phyloP scores from a whole-genome alignment of 1,140 invertebrate genomes.

The Hydropsyche tenuis region DNA sequence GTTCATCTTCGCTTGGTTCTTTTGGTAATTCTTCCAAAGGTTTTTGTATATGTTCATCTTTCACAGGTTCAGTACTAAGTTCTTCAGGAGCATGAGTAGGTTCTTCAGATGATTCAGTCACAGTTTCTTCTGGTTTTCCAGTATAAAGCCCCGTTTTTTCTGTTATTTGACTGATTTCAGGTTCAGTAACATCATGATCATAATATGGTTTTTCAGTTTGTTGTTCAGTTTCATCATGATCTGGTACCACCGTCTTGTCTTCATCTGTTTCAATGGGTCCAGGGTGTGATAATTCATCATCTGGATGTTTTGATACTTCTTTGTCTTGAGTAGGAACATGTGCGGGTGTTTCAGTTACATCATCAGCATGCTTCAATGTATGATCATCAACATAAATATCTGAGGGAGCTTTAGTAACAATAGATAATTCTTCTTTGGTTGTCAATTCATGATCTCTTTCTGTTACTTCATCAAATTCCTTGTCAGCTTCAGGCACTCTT shows the following conservation, averaged over 20 bases:
- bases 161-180: not conserved
- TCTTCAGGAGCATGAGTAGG: constrained; percentile 32
- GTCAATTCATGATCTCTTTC: not conserved
- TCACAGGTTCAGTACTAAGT: constrained; percentile 31
- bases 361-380: constrained; percentile 4
- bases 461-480: not conserved
- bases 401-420: not conserved
- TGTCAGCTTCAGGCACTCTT: not conserved
- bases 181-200: not conserved
- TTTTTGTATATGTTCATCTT: not conserved
- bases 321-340: not conserved
- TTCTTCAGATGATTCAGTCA: not conserved
- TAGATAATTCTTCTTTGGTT: not conserved
- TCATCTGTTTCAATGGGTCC: not conserved
- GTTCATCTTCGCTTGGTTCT: not conserved
- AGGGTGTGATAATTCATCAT: not conserved
- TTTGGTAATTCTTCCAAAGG: not conserved
- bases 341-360: constrained; percentile 2
- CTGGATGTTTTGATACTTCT: not conserved
- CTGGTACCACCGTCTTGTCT: constrained; percentile 12
- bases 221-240: constrained; percentile 22
- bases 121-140: constrained; percentile 20
- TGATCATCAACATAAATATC: constrained; percentile 19
- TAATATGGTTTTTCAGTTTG: not conserved
- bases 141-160: constrained; percentile 21